Evolutionary conservation across 2,888 invertebrate species (phyloP).

Genomic region (Dioctria linearis): DNA sequence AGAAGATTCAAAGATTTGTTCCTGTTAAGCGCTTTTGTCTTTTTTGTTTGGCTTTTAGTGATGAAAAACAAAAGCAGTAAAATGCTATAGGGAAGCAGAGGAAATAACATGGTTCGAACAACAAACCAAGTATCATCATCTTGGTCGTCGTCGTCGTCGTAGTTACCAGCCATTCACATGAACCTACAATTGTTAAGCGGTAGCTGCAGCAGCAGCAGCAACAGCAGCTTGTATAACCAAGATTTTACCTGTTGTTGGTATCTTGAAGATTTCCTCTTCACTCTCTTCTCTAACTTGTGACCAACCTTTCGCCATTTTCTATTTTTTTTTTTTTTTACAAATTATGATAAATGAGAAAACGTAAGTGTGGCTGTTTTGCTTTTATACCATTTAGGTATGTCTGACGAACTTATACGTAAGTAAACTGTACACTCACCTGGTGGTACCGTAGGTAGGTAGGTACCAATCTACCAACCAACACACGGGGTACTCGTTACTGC

Average conservation of each 20-base stretch:
- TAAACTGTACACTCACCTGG: too few species aligned
- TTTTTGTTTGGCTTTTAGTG: background rate
- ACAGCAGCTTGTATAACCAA: constrained; percentile 26
- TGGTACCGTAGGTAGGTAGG: too few species aligned
- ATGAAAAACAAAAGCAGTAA: constrained; percentile 14
- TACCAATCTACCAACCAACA: too few species aligned
- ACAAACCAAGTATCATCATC: background rate
- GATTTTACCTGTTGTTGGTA: constrained; percentile 26
- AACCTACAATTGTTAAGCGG: background rate
- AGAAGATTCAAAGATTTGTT: constrained; percentile 13
- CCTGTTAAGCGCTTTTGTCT: constrained; percentile 5
- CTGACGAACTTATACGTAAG: background rate
- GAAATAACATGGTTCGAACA: background rate
- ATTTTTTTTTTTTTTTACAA: constrained; percentile 18
- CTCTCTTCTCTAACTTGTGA: too few species aligned
- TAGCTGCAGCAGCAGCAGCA: constrained; percentile 19
- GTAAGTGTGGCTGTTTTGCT: background rate
- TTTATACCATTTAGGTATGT: background rate
- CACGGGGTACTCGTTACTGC: too few species aligned
- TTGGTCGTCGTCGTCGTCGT: constrained; percentile 10
- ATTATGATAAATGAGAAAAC: constrained; percentile 47
- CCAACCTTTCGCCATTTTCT: constrained; percentile 2
- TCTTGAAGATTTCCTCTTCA: background rate
- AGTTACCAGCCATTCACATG: background rate
- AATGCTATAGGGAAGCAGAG: constrained; percentile 1